Evolutionary conservation across 2,888 invertebrate genomes (phyloP).

Genomic region (Chromoteleia sp.): DNA sequence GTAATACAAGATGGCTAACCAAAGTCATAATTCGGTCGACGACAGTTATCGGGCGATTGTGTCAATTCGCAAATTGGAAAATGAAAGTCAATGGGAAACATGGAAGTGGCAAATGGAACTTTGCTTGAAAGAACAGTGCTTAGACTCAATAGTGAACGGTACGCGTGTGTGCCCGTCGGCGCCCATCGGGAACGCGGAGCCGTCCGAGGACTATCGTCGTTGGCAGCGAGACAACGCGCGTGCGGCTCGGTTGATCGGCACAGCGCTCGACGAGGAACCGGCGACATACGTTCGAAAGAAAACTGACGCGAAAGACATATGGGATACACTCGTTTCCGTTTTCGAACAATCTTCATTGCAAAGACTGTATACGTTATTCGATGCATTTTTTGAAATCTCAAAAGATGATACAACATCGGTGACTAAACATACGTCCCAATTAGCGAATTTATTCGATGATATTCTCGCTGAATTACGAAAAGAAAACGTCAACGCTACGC

Average conservation of each 20-base stretch:
- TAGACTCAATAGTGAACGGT: constrained; percentile 68
- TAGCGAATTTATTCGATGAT: constrained; percentile 70
- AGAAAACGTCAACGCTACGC: constrained; percentile 1
- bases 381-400: constrained; percentile 63
- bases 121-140: constrained; percentile 72
- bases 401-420: constrained; percentile 52
- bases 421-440: constrained; percentile 25
- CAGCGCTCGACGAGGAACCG: constrained; percentile 69
- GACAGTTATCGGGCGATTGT: constrained; percentile 1
- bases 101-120: constrained; percentile 73
- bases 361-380: constrained; percentile 70
- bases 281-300: constrained; percentile 70
- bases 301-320: constrained; percentile 71
- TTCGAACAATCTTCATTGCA: constrained; percentile 72
- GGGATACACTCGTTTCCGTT: constrained; percentile 69
- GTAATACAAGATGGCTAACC: too few species aligned
- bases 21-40: too few species aligned
- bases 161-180: constrained; percentile 66
- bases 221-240: constrained; percentile 72
- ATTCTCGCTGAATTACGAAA: constrained; percentile 57
- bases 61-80: constrained; percentile 64
- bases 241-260: constrained; percentile 69
- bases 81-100: constrained; percentile 71
- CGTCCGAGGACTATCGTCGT: constrained; percentile 57
- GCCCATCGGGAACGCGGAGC: constrained; percentile 61